A percentile compares a stretch with the other conserved stretches of the same genome.
Conservation (phyloP, 2,888 invertebrate species). For the Cyclophora albipunctata region DNA sequence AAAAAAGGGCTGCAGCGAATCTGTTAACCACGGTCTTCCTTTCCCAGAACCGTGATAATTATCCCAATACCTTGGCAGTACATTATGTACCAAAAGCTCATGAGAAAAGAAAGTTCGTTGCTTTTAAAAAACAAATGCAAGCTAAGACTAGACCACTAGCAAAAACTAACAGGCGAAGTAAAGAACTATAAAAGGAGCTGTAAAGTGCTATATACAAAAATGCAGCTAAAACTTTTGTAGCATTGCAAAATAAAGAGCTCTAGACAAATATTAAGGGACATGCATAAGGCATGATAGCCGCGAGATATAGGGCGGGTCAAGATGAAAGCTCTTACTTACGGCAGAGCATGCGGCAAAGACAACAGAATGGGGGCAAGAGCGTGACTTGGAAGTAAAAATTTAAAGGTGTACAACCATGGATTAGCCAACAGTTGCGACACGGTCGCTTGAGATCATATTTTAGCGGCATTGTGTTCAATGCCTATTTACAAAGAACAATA, state of each 20-base stretch:
- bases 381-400: conserved; percentile 23
- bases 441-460: background rate
- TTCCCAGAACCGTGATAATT: no score
- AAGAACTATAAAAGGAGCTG: no score
- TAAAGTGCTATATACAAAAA: no score
- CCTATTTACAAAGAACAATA: no score
- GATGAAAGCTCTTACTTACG: conserved; percentile 61
- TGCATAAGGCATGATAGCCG: conserved; percentile 35
- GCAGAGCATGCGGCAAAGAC: conserved; percentile 33
- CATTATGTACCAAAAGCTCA: no score
- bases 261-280: conserved; percentile 29
- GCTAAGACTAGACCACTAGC: no score
- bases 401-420: conserved; percentile 4
- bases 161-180: no score
- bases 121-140: no score
- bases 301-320: conserved; percentile 56
- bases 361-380: conserved; percentile 49
- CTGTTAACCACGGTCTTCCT: background rate
- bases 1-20: conserved; percentile 6
- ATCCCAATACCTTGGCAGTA: no score
- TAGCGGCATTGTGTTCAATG: no score
- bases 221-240: no score
- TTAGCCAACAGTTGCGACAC: background rate
- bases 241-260: background rate
- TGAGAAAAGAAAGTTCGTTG: no score